Evolutionary conservation across 2,888 invertebrate genomes (phyloP), one percentile per base, ranked within the genome.

Genomic region (Anthrax anthrax): DNA sequence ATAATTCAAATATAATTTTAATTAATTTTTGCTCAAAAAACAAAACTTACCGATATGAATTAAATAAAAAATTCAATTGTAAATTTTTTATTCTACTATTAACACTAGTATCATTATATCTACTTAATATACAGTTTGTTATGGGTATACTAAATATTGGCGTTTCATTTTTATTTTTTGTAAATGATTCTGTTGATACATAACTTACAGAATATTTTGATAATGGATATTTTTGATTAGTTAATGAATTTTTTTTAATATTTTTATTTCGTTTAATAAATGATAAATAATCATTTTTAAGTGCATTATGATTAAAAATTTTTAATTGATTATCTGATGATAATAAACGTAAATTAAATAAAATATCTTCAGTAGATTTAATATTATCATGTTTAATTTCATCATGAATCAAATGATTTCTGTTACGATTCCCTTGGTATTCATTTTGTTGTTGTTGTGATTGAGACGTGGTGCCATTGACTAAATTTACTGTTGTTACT

Each of bases 181-280:
- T 38, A 43, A 51, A 53, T 6, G 52, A 50, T 12, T 50, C 46
- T 2, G 42, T 39, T 17, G 54, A 48, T 27, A 47, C 32, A 34
- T 54, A 51, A 43, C 50, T 51, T 13, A 34, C 40, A 32, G 45
- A 39, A 16, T 32, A 38, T 34, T 39, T 32, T 37, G 36, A 39
- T 37, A 23, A 46, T 14, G 46, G 46, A 1, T 9, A 38, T 27
- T 18, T 38, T 23, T 13, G 3, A 17, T 19, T 19, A 40, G 3
- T 29, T 19, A 19, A 13, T 60, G 52, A 64, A 62, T 47, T 60
- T 63, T 19, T 42, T 38, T 29, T 34, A 44, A 13, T 44, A n/a
- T 37, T 37, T 44, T 49, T 29, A 42, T 18, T 23, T 18, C 14
- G 23, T 17, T 23, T 37, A 19, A 18, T 14, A n/a, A 14, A n/a